A percentile compares a stretch with the other conserved stretches of the same genome.
Evolutionary conservation across 2,113 vertebrate species (phyloP).

Genomic region (Dendrocopos noguchii): DNA sequence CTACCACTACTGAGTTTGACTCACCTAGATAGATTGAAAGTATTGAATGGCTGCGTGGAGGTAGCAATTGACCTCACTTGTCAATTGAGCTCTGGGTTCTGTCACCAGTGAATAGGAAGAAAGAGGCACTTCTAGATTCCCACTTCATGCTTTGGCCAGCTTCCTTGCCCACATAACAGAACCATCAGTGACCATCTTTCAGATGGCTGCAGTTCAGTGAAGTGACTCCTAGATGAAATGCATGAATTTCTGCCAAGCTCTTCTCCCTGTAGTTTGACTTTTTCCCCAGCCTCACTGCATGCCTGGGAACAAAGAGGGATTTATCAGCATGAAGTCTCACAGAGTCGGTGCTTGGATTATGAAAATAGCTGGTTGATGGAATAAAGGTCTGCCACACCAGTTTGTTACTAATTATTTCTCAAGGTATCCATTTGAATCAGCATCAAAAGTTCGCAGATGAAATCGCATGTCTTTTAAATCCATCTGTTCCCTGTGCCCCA

Average conservation of each 20-base stretch:
- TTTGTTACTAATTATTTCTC: conserved; percentile 5
- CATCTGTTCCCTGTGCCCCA: background rate
- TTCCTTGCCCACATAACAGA: background rate
- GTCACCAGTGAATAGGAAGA: background rate
- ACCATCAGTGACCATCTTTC: background rate
- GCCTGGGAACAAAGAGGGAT: background rate
- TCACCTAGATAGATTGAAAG: background rate
- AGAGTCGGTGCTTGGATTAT: background rate
- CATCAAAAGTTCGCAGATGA: background rate
- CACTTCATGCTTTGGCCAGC: accelerated
- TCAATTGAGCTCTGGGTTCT: background rate
- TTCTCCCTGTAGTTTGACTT: background rate
- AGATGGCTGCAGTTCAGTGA: background rate
- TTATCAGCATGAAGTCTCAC: background rate
- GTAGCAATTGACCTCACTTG: background rate
- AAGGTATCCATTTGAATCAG: background rate
- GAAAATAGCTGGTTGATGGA: accelerated
- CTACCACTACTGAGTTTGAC: background rate
- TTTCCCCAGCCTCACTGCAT: background rate
- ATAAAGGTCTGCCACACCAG: background rate
- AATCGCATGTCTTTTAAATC: background rate
- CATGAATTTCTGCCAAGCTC: background rate
- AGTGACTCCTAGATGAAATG: background rate
- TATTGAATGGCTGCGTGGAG: background rate
- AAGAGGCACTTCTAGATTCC: background rate